Evolutionary conservation across 2,797 vertebrate species (phyloP).

Genomic region (Falco novaeseelandiae): DNA sequence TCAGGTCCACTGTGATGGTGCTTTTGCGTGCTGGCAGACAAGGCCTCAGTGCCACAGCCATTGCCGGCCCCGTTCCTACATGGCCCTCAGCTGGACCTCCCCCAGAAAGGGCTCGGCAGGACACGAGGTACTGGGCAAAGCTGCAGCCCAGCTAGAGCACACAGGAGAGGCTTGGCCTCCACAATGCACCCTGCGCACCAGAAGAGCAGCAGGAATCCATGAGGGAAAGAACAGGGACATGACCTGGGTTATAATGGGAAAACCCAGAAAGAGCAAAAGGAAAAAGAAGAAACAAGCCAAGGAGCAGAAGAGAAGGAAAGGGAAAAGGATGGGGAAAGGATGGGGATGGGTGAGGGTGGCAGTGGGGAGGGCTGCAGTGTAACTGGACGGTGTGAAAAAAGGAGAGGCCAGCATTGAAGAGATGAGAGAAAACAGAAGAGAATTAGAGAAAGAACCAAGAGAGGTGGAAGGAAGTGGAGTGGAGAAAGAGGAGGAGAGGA

Average conservation of each 20-base stretch:
- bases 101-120: not conserved
- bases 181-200: not conserved
- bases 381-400: not conserved
- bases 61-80: not conserved
- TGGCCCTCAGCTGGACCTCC: not conserved
- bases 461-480: not conserved
- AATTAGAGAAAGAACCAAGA: not conserved
- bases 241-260: not conserved
- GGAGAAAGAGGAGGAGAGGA: not conserved
- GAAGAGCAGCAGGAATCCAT: not conserved
- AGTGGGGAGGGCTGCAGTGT: not conserved
- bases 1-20: accelerated
- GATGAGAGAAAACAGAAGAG: not conserved
- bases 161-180: not conserved
- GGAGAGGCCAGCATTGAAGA: not conserved
- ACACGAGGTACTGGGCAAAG: not conserved
- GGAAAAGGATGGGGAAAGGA: not conserved
- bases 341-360: not conserved
- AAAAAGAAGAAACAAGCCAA: not conserved
- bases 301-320: not conserved
- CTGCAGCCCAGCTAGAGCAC: not conserved
- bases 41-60: not conserved
- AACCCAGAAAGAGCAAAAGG: not conserved
- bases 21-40: not conserved
- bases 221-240: not conserved